Evolutionary conservation across 2,888 invertebrate species (phyloP), one percentile per base, ranked within the genome.

Genomic region (Ophion ventricosus): DNA sequence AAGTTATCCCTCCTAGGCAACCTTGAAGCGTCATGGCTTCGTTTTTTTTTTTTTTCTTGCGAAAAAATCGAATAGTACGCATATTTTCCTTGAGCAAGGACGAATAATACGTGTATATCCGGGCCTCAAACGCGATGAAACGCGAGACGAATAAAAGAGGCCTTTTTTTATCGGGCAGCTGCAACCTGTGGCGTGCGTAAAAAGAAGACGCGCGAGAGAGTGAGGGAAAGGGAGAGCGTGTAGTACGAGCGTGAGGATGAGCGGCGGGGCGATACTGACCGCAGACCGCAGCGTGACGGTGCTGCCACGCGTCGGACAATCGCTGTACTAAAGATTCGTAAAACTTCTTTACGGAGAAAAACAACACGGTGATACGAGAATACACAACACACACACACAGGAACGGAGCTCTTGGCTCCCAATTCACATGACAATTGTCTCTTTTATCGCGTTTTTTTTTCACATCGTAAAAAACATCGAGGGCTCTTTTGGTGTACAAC

Each of bases 151-250:
- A 89, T 88, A 86, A 88, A 90, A 87, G 86, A 73, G 88, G 88
- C 89, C 90, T 90, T 89, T 81, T 88, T 88, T 87, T n/a, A n/a
- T n/a, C 87, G 87, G 89, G 88, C 89, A 89, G 88, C 89, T 88
- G 88, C 91, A 91, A 88, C 88, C 87, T 88, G 88, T 88, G 85
- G 87, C 87, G 85, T 85, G 85, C 78, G 87, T 78, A 85, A 49
- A 80, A 63, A 70, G 82, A 69, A 29, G 59, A 66, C 57, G 54
- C 35, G 29, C 54, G 25, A 56, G 54, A 25, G 25, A 56, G 66
- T 54, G 54, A 57, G 69, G 80, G 80, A n/a, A n/a, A 61, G 79
- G 70, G 43, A 67, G 77, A 80, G 61, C 72, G 73, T 70, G 78
- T 85, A 76, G 83, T 77, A 80, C 61, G 70, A 54, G 59, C 59